Evolutionary conservation across 2,113 vertebrate genomes (phyloP).

Genomic region (Zosterops japonicus): DNA sequence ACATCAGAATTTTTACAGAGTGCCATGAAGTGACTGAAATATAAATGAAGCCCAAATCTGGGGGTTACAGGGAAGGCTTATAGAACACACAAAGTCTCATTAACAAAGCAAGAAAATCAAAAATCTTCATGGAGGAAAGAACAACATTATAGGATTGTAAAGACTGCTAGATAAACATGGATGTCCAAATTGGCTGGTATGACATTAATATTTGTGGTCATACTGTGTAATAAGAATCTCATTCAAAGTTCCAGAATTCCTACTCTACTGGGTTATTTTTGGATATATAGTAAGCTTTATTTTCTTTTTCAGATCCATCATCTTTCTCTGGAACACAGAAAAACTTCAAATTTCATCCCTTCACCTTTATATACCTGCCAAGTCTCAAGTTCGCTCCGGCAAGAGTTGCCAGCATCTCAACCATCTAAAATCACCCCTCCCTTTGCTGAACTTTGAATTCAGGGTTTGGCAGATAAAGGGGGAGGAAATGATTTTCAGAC

Average conservation of each 20-base stretch:
- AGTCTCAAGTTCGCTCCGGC: neutral
- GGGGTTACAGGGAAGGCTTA: neutral
- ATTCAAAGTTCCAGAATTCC: constrained; percentile 51
- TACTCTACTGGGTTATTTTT: constrained; percentile 49
- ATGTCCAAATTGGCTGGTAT: constrained; percentile 9
- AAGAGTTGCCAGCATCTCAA: constrained; percentile 25
- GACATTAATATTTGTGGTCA: constrained; percentile 46
- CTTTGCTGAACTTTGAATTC: neutral
- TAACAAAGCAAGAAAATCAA: neutral
- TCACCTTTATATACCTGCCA: constrained; percentile 56
- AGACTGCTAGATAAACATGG: constrained; percentile 16
- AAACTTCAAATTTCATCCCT: constrained; percentile 33
- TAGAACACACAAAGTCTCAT: neutral
- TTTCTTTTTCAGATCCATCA: constrained; percentile 59
- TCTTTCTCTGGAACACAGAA: constrained; percentile 49
- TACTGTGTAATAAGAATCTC: constrained; percentile 4
- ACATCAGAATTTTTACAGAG: neutral
- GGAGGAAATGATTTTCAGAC: constrained; percentile 26
- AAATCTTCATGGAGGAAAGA: constrained; percentile 5
- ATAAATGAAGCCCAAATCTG: neutral
- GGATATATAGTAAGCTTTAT: constrained; percentile 36
- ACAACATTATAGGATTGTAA: neutral
- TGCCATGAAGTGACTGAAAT: neutral
- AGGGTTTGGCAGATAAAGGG: constrained; percentile 27
- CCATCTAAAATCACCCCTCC: constrained; percentile 43